These are phyloP conservation scores for Actenoides lindsayi DNA, from an alignment of 2,113 vertebrate species.

Conservation along the genomic window DNA sequence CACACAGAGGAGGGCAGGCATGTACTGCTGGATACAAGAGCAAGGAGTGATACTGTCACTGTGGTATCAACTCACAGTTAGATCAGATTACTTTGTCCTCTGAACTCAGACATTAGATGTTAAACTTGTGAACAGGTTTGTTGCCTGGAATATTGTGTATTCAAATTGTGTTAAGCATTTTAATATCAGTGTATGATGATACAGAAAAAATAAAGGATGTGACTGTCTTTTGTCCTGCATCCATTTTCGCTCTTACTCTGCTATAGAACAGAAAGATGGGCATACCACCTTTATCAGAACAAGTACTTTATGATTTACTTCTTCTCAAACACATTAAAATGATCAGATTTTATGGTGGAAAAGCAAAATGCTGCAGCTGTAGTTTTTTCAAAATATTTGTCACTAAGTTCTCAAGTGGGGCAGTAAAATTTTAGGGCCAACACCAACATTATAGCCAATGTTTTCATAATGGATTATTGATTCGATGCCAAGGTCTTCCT, in stretches of 20 bases:
- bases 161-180: neutral
- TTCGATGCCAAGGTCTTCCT: neutral
- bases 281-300: neutral
- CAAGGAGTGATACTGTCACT: neutral
- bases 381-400: neutral
- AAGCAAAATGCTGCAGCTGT: neutral
- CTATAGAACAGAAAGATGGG: neutral
- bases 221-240: neutral
- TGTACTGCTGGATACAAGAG: neutral
- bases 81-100: neutral
- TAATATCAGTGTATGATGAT: neutral
- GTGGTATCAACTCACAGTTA: neutral
- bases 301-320: neutral
- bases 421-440: neutral
- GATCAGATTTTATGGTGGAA: neutral
- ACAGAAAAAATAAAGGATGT: neutral
- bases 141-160: neutral
- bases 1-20: neutral
- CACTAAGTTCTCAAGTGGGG: neutral
- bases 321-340: neutral
- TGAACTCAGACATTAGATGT: neutral
- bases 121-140: neutral
- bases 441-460: neutral
- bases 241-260: neutral
- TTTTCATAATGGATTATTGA: neutral